Conservation (phyloP, 1,140 invertebrate genomes). For the Tetranychus urticae region DNA sequence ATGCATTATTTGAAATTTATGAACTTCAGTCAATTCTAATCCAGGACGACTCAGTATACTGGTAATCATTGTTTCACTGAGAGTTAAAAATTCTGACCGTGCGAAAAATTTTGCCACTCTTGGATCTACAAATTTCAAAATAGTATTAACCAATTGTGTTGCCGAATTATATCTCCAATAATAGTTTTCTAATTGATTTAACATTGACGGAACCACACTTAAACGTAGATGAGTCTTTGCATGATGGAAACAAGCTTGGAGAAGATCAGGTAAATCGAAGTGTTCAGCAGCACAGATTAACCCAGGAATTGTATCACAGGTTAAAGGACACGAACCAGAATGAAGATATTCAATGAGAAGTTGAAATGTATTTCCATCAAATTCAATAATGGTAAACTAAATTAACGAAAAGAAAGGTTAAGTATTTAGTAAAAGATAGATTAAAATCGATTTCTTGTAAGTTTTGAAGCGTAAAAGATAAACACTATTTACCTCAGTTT, state of each 20-base stretch:
- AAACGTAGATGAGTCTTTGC: conserved; percentile 75
- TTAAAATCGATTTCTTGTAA: neutral
- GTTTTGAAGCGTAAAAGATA: neutral
- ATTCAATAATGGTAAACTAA: conserved; percentile 79
- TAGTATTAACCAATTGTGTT: conserved; percentile 78
- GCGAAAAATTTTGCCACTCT: conserved; percentile 52
- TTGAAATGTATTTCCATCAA: conserved; percentile 75
- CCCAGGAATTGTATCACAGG: conserved; percentile 71
- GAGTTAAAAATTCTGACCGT: conserved; percentile 49
- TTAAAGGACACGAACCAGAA: conserved; percentile 67
- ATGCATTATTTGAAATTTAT: conserved; percentile 79
- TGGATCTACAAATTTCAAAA: conserved; percentile 64
- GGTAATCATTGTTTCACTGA: conserved; percentile 81
- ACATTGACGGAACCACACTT: conserved; percentile 55
- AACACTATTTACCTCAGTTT: conserved; percentile 48
- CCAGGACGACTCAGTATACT: conserved; percentile 72
- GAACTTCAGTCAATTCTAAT: conserved; percentile 53
- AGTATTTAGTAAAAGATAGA: neutral
- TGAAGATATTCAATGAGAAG: conserved; percentile 72
- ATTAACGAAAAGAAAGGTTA: neutral
- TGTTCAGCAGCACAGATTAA: conserved; percentile 80
- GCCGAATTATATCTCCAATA: conserved; percentile 85
- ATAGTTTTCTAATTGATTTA: conserved; percentile 74
- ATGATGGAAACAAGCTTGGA: conserved; percentile 83
- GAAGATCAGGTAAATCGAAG: conserved; percentile 68